These are phyloP conservation scores for Pipra filicauda DNA, from an alignment of 2,113 vertebrate species.

Conservation along the genomic window DNA sequence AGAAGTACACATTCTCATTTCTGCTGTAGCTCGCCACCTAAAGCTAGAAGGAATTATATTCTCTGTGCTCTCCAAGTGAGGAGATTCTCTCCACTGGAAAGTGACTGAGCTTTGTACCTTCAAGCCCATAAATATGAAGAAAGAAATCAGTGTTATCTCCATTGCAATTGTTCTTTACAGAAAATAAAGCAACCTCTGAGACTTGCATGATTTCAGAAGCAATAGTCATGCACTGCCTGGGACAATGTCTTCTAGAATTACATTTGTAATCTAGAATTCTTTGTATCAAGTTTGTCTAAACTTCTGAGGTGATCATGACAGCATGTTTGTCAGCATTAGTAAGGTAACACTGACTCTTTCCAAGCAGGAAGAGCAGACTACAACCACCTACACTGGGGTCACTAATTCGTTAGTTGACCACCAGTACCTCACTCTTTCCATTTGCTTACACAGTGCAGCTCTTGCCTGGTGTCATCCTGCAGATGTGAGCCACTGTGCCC, in stretches of 20 bases:
- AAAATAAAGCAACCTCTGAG: background rate
- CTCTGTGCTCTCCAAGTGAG: background rate
- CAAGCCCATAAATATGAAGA: background rate
- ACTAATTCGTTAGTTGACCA: background rate
- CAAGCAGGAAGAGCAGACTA: background rate
- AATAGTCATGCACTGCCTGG: background rate
- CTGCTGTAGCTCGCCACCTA: background rate
- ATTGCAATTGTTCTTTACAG: background rate
- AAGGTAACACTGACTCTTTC: background rate
- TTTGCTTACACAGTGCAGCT: background rate
- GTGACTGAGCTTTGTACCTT: background rate
- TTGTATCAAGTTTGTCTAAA: background rate
- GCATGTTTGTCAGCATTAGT: background rate
- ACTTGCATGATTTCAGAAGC: background rate
- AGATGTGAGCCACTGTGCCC: background rate
- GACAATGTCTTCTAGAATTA: background rate
- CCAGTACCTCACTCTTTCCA: background rate
- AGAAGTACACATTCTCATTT: background rate
- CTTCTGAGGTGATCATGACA: background rate
- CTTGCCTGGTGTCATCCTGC: background rate
- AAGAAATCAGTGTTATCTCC: background rate
- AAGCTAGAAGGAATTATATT: background rate
- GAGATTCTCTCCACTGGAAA: background rate
- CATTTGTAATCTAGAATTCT: background rate
- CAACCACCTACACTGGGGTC: background rate